Conservation (phyloP, 2,888 invertebrate genomes). For the Drosophila fungiperda region DNA sequence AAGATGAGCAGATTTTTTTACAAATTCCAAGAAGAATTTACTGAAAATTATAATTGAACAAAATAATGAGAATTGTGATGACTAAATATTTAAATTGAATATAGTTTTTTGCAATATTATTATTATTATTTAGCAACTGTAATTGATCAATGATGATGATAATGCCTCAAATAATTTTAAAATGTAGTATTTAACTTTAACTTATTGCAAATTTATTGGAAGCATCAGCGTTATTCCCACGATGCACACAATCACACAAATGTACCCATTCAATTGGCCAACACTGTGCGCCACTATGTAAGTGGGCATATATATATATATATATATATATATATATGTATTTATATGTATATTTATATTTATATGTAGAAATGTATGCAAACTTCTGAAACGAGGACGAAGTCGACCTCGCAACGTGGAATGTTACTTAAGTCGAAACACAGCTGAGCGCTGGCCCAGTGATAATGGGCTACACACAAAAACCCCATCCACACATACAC, state of each 20-base stretch:
- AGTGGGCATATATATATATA: background rate
- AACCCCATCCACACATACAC: constrained; percentile 11
- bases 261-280: constrained; percentile 49
- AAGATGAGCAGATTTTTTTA: too few species aligned
- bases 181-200: constrained; percentile 10
- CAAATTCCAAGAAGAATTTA: too few species aligned
- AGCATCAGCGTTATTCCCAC: constrained; percentile 23
- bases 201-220: constrained; percentile 23
- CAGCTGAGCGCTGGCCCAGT: constrained; percentile 67
- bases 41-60: too few species aligned
- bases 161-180: background rate
- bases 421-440: constrained; percentile 73
- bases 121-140: background rate
- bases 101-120: too few species aligned
- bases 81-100: too few species aligned
- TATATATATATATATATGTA: background rate
- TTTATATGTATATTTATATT: constrained; percentile 5
- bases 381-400: constrained; percentile 28
- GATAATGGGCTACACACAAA: constrained; percentile 60
- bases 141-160: constrained; percentile 14
- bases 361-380: constrained; percentile 32
- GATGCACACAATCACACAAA: constrained; percentile 23
- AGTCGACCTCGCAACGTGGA: constrained; percentile 63
- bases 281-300: constrained; percentile 31
- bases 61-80: too few species aligned